A percentile compares a stretch with the other conserved stretches of the same genome.
phyloP scores from a whole-genome alignment of 2,797 vertebrate species.

The Thunnus albacares region DNA sequence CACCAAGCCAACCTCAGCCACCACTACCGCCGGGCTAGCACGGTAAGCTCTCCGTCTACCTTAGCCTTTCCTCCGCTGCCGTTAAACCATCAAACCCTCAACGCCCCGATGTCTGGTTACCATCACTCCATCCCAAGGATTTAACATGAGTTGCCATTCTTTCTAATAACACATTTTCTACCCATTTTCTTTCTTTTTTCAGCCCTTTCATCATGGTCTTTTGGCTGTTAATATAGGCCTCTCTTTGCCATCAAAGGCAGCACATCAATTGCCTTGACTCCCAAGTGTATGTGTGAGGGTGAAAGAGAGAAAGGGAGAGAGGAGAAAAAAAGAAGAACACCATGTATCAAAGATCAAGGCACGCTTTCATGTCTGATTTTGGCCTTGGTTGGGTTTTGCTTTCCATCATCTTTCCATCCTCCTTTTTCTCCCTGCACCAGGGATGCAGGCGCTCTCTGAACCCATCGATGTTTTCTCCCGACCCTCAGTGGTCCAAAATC shows the following conservation, averaged over 20 bases:
- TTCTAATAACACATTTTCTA: slow-evolving; percentile 77
- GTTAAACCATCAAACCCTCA: slow-evolving; percentile 67
- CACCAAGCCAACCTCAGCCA: slow-evolving; percentile 68
- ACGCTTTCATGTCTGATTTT: slow-evolving; percentile 81
- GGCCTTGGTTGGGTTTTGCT: slow-evolving; percentile 71
- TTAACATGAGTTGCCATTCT: slow-evolving; percentile 71
- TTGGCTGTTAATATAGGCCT: slow-evolving; percentile 83
- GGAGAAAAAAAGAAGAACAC: slow-evolving; percentile 74
- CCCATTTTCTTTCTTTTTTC: slow-evolving; percentile 75
- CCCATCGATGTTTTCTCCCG: slow-evolving; percentile 29
- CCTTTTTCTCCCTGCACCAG: slow-evolving; percentile 33
- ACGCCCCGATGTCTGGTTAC: slow-evolving; percentile 69
- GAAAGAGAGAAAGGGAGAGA: slow-evolving; percentile 77
- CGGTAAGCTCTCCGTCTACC: slow-evolving; percentile 80
- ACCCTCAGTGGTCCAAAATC: slow-evolving; percentile 34
- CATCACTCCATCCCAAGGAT: slow-evolving; percentile 68
- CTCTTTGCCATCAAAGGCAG: slow-evolving; percentile 86
- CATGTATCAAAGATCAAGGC: slow-evolving; percentile 85
- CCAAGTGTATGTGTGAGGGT: slow-evolving; percentile 83
- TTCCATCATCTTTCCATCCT: slow-evolving; percentile 72
- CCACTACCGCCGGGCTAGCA: slow-evolving; percentile 71
- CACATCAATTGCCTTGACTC: slow-evolving; percentile 88
- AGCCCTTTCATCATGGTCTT: slow-evolving; percentile 83
- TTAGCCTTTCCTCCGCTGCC: slow-evolving; percentile 62
- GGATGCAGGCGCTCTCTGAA: slow-evolving; percentile 44